phyloP scores from a whole-genome alignment of 2,113 vertebrate species.

The Origma solitaria region DNA sequence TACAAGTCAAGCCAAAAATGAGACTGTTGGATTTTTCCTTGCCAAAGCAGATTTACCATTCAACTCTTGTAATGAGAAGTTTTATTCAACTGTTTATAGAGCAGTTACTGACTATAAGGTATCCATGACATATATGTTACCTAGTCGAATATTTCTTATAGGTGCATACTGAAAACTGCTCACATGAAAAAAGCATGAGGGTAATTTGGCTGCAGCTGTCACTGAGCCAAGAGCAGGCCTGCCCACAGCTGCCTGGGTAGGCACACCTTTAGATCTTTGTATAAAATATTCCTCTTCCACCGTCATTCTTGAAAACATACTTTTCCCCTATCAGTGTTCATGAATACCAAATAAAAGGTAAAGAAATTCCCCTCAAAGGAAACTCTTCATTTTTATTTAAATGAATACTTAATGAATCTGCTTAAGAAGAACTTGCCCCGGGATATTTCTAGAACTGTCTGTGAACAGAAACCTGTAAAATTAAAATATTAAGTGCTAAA shows the following conservation, averaged over 20 bases:
- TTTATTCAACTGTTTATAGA: not conserved
- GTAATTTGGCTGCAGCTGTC: not conserved
- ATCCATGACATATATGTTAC: not conserved
- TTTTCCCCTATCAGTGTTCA: not conserved
- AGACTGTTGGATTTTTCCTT: not conserved
- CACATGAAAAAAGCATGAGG: not conserved
- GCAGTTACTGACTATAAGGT: not conserved
- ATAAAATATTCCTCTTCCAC: not conserved
- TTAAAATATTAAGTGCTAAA: conserved; percentile 22
- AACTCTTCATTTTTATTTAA: conserved; percentile 43
- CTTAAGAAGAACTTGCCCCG: not conserved
- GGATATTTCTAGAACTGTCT: conserved; percentile 19
- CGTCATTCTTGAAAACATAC: not conserved
- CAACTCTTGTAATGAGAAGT: not conserved
- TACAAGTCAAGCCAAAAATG: not conserved
- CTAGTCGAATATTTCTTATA: not conserved
- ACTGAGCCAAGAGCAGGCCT: not conserved
- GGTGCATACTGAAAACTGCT: not conserved
- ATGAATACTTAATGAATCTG: conserved; percentile 38
- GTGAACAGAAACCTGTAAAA: conserved; percentile 14
- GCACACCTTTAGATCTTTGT: not conserved
- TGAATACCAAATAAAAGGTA: conserved; percentile 14
- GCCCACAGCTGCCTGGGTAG: not conserved
- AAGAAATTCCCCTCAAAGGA: not conserved
- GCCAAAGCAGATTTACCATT: not conserved